These are phyloP conservation scores for Callorhinus ursinus DNA, from an alignment of 2,113 vertebrate species.

Conservation along the genomic window DNA sequence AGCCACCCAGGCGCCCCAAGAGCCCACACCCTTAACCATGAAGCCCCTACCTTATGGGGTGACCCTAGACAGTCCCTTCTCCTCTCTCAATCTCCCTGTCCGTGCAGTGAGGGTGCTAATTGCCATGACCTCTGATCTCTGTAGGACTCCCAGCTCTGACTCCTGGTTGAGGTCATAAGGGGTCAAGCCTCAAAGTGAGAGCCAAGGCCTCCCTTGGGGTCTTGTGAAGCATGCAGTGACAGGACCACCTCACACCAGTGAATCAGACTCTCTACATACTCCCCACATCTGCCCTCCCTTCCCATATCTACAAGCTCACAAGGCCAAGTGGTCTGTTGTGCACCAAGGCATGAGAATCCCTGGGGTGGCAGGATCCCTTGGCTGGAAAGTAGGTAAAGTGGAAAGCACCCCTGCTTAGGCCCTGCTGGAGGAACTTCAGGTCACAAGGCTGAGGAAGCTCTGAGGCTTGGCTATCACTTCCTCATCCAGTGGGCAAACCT, in stretches of 20 bases:
- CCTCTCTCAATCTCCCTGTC: neutral
- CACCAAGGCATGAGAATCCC: constrained; percentile 26
- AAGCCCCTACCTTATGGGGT: neutral
- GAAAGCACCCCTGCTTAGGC: neutral
- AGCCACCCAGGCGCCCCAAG: neutral
- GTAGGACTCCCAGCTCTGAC: neutral
- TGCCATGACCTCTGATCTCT: neutral
- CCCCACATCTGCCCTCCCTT: neutral
- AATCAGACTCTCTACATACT: neutral
- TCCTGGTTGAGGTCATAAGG: neutral
- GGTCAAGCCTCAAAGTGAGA: neutral
- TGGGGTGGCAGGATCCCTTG: neutral
- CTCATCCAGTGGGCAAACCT: neutral
- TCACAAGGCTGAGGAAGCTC: neutral
- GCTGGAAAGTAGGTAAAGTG: neutral
- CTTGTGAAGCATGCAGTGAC: neutral
- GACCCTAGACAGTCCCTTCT: neutral
- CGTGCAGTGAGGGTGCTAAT: neutral
- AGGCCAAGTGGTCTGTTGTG: neutral
- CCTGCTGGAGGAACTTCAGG: neutral
- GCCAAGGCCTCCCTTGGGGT: neutral
- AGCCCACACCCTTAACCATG: neutral
- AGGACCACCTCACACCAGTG: neutral
- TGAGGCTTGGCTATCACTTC: neutral
- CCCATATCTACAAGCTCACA: neutral